A percentile compares a stretch with the other conserved stretches of the same genome.
Evolutionary conservation across 1,140 invertebrate genomes (phyloP).

Genomic region (Drosophila lacertosa): DNA sequence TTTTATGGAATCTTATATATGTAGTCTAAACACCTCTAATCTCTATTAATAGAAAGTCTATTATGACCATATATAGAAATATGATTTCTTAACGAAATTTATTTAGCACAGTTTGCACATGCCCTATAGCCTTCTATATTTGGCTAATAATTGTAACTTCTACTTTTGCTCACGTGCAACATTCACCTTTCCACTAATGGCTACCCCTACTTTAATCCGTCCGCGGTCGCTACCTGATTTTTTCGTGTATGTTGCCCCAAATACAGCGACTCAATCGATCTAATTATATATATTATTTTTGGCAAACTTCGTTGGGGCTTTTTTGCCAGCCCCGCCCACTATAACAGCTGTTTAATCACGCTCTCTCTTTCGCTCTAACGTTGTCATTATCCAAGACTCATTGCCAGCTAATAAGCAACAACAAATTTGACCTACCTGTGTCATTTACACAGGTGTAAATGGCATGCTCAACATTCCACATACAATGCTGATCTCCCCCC

Average conservation of each 20-base stretch:
- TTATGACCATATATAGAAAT: too few relatives aligned
- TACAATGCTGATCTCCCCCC: constrained; percentile 3
- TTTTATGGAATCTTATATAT: too few relatives aligned
- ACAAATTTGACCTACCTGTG: constrained; percentile 60
- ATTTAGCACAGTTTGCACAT: too few relatives aligned
- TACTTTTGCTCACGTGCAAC: too few relatives aligned
- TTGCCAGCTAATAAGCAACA: constrained; percentile 29
- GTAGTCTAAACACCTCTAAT: too few relatives aligned
- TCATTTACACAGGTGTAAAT: constrained; percentile 70
- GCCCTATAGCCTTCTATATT: too few relatives aligned
- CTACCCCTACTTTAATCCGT: background rate
- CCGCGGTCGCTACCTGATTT: background rate
- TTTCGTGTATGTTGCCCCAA: constrained; percentile 2
- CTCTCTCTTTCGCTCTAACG: constrained; percentile 2
- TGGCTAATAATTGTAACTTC: too few relatives aligned
- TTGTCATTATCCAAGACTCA: background rate
- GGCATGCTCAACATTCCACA: constrained; percentile 43
- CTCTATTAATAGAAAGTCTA: too few relatives aligned
- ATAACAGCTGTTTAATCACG: constrained; percentile 18
- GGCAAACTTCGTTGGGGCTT: constrained; percentile 8
- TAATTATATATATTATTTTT: constrained; percentile 28
- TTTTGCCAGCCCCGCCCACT: background rate
- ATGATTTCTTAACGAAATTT: too few relatives aligned
- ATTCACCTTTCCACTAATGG: background rate
- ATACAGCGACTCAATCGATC: background rate